Base-by-base conservation (phyloP, 2,797 vertebrate genomes). In the Eospalax fontanierii region DNA sequence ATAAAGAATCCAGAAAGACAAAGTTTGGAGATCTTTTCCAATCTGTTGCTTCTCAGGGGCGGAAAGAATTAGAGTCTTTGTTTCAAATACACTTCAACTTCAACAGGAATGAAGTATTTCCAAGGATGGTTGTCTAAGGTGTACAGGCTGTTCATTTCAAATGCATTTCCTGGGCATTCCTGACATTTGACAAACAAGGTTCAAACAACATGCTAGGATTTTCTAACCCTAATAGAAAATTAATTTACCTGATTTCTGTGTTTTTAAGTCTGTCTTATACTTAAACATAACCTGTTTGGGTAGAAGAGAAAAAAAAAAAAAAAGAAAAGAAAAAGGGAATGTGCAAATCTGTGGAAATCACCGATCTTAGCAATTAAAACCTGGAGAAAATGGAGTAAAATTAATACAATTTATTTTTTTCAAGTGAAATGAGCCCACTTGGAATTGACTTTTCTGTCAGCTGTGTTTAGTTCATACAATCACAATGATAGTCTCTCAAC, bases 361-460 rank as follows among this genome's bases (percentile, higher is more conserved):
- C 19, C 71, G 78, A 24, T 71, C 16, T 91, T 40, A 85, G 43
- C 57, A 86, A 74, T 89, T 79, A 88, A 95, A 95, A 87, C 57
- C 40, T 78, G 0, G 22, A 86, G 35, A 74, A 40, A 95, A 90
- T 59, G n/a, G 35, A 73, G 10, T 22, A 75, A 90, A 61, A 70
- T 80, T 96, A 75, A 93, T 91, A 89, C 4, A 26, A 18, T 22
- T 73, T 38, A 38, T 61, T 26, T 59, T 38, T 91, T 92, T 82
- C 87, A 57, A 88, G 24, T 28, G 57, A 78, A 94, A 88, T n/a
- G 16, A 24, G 81, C n/a, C 35, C 78, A 98, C 96, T 91, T 61
- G 82, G 28, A 84, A 93, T 40, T 63, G 40, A 95, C 68, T 97
- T 97, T 96, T 83, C 91, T 97, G 66, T 59, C 74, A 59, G 84